phyloP scores from a whole-genome alignment of 2,888 invertebrate species.

The Timema podura region DNA sequence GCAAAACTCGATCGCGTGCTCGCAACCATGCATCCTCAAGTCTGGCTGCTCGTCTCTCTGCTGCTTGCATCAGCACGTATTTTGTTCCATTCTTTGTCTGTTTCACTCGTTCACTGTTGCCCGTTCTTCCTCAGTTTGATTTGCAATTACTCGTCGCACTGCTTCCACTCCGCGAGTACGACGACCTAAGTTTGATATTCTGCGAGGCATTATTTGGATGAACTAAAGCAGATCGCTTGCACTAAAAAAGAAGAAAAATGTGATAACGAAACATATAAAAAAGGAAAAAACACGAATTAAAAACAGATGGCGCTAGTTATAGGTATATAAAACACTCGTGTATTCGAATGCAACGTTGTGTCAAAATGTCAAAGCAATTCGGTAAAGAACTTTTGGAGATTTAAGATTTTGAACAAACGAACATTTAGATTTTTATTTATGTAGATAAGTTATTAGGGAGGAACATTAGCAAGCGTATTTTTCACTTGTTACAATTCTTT shows the following conservation, averaged over 20 bases:
- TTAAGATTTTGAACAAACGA: conserved; percentile 17
- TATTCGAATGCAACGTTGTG: neutral
- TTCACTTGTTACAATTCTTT: too few relatives aligned
- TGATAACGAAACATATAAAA: neutral
- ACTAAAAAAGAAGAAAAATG: conserved; percentile 12
- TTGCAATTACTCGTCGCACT: conserved; percentile 10
- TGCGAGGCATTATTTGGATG: conserved; percentile 12
- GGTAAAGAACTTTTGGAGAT: conserved; percentile 17
- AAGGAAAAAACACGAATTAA: too few relatives aligned
- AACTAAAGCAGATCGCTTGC: conserved; percentile 10
- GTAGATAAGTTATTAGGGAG: neutral
- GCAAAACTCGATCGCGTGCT: conserved; percentile 12
- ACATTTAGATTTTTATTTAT: conserved; percentile 21
- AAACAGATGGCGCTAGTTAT: too few relatives aligned
- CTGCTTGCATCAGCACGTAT: conserved; percentile 17
- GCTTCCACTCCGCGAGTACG: conserved; percentile 3
- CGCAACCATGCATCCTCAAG: conserved; percentile 24
- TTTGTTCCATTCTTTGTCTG: conserved; percentile 15
- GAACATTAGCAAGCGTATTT: too few relatives aligned
- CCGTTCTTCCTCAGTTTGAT: conserved; percentile 15
- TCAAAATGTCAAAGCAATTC: conserved; percentile 18
- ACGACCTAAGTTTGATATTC: conserved; percentile 12
- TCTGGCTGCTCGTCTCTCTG: conserved; percentile 24
- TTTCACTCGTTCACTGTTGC: conserved; percentile 10
- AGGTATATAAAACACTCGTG: neutral